Percentiles rank a stretch among this genome's conserved stretches.
Evolutionary conservation across 92 coral and sea anemone genomes (phyloP).

Genomic region (Porites cylindrica): DNA sequence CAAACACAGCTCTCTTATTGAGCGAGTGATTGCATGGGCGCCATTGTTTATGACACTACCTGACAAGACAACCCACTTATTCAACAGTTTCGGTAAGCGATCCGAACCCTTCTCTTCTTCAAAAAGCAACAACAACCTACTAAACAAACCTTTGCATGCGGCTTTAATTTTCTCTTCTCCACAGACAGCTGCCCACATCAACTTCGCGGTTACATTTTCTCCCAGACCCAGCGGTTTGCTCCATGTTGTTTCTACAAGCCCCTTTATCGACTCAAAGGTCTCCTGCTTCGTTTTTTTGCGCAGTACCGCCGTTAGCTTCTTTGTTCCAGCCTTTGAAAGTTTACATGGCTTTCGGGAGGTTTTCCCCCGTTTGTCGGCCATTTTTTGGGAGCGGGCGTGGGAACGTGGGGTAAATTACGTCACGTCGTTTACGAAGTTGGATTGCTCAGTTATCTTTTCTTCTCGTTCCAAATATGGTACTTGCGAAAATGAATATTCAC

Average conservation of each 20-base stretch:
- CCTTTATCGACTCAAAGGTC: neutral
- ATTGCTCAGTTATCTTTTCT: too few species aligned
- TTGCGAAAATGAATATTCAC: too few species aligned
- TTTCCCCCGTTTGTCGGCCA: too few species aligned
- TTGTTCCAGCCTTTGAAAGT: too few species aligned
- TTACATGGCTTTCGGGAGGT: too few species aligned
- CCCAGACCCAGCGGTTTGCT: neutral
- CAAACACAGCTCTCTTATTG: slow-evolving; percentile 6
- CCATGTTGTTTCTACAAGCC: neutral
- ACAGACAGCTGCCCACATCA: neutral
- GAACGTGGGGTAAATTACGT: too few species aligned
- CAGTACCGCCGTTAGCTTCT: too few species aligned
- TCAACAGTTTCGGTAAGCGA: neutral
- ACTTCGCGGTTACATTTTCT: neutral
- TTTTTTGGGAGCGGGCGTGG: too few species aligned
- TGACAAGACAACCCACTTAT: neutral
- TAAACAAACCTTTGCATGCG: neutral
- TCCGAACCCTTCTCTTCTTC: neutral
- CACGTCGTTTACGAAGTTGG: too few species aligned
- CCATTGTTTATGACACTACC: neutral
- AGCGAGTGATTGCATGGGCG: slow-evolving; percentile 6
- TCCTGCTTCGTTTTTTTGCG: neutral
- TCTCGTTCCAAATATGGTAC: too few species aligned
- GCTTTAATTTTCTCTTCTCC: neutral
- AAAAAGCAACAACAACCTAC: neutral